Base-by-base conservation (phyloP, 1,140 invertebrate species). In the Elysia chlorotica region DNA sequence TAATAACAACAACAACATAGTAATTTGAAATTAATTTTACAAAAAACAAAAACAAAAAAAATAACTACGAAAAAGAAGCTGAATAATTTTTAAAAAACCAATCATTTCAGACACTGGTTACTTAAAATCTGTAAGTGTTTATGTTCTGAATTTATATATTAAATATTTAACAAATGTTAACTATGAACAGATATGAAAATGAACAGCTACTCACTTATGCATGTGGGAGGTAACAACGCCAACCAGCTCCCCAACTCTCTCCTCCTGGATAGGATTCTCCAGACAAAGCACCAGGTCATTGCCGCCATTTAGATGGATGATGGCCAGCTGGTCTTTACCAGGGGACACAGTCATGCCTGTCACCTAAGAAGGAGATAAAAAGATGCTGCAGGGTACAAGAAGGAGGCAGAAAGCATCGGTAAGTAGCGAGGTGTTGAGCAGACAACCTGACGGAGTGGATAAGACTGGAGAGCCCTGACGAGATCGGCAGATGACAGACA, bases 271-370 rank as follows among this genome's bases (percentile, higher is more conserved):
- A 3, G 77, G 76, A 61, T 76, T 90, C 75, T 90, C 85, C 54
- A 96, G 88, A 6, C 93, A 93, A 5, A 98, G 90, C 37, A 99
- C 92, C 80, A 99, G 92, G 87, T 99, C 97, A 86, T 97, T 96
- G 25, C 94, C 93, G 31, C 91, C 91, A 74, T 92, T 92, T 2
- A 96, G 92, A 85, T 98, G 96, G 76, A 99, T 91, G 14, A 96
- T 92, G 69, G 96, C 91, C 65, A 99, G 89, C 83, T 98, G 96
- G 85, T 97, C 96, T 74, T 90, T 91, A 1, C 92, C 93, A 19
- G 93, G 91, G n/a, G 91, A 93, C 0, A 96, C 89, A 81, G 92
- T 94, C 0, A 96, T 79, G 6, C 93, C 93, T n/a, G 93, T 93
- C 3, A 96, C 89, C 90, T 93, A 78, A 23, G 74, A 69, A 48